phyloP scores from a whole-genome alignment of 2,113 vertebrate species.

The Trematocara marginatum region DNA sequence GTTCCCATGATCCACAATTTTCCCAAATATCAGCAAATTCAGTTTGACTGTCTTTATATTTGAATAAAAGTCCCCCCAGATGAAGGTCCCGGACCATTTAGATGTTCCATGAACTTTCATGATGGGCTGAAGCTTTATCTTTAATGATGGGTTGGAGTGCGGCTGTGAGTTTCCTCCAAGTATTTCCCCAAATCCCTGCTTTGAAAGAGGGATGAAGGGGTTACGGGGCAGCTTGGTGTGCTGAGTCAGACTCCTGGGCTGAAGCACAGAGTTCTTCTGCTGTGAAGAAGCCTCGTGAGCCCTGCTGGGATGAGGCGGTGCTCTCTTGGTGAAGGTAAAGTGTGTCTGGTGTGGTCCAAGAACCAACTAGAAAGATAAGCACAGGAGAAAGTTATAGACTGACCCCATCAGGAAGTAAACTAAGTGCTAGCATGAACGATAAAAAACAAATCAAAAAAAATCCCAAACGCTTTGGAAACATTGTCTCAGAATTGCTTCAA shows the following conservation, averaged over 20 bases:
- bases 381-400: not conserved
- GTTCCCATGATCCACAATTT: constrained; percentile 89
- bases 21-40: constrained; percentile 86
- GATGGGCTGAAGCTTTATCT: constrained; percentile 22
- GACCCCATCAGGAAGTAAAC: not conserved
- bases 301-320: not conserved
- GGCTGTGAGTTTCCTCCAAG: not conserved
- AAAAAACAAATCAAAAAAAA: not conserved
- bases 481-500: not conserved
- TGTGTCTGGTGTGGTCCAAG: constrained; percentile 8
- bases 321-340: not conserved
- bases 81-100: constrained; percentile 79
- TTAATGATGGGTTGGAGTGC: not conserved
- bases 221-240: constrained; percentile 63
- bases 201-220: constrained; percentile 28
- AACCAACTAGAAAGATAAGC: constrained; percentile 28
- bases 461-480: rapidly evolving
- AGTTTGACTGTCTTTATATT: constrained; percentile 91
- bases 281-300: not conserved
- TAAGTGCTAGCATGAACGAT: not conserved
- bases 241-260: constrained; percentile 8
- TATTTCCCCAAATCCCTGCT: constrained; percentile 19
- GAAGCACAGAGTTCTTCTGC: constrained; percentile 16
- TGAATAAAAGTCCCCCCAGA: constrained; percentile 90
- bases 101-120: constrained; percentile 38